phyloP scores from a whole-genome alignment of 1,140 invertebrate genomes.

The Melitaea cinxia region DNA sequence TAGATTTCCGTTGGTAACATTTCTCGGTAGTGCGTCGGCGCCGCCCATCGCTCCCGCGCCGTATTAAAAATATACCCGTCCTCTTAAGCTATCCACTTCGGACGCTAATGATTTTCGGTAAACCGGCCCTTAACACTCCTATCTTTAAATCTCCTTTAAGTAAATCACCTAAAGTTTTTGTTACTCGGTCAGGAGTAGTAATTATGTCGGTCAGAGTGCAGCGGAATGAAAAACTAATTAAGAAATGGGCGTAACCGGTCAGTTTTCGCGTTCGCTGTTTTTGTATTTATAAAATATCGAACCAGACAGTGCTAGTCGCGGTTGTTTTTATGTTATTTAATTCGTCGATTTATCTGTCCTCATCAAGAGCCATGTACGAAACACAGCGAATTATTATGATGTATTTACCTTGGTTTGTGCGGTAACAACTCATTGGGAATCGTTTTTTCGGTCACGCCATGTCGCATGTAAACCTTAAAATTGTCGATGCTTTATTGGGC shows the following conservation, averaged over 20 bases:
- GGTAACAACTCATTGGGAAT: slow-evolving; percentile 70
- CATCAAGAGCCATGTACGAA: background rate
- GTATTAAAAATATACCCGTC: slow-evolving; percentile 79
- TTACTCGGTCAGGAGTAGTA: slow-evolving; percentile 70
- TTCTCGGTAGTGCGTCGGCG: slow-evolving; percentile 77
- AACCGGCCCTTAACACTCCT: slow-evolving; percentile 73
- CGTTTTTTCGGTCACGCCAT: slow-evolving; percentile 77
- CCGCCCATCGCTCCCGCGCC: slow-evolving; percentile 78
- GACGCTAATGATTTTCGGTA: slow-evolving; percentile 81
- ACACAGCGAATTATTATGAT: slow-evolving; percentile 65
- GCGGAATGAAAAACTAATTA: slow-evolving; percentile 78
- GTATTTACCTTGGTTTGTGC: slow-evolving; percentile 63
- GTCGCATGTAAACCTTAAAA: slow-evolving; percentile 70
- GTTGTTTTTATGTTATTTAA: slow-evolving; percentile 20
- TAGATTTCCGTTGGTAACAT: slow-evolving; percentile 80
- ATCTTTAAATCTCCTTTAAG: slow-evolving; percentile 76
- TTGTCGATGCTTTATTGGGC: slow-evolving; percentile 68
- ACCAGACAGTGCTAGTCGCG: slow-evolving; percentile 3
- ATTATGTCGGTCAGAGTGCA: slow-evolving; percentile 80
- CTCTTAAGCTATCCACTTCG: slow-evolving; percentile 70
- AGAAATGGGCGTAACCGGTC: slow-evolving; percentile 65
- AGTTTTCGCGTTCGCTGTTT: slow-evolving; percentile 61
- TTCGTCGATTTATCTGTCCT: slow-evolving; percentile 33
- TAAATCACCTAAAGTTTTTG: slow-evolving; percentile 76
- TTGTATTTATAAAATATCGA: slow-evolving; percentile 52